Percentiles rank a stretch among this genome's conserved stretches.
Evolutionary conservation across 2,888 invertebrate species (phyloP).

Genomic region (Caenorhabditis zanzibari): DNA sequence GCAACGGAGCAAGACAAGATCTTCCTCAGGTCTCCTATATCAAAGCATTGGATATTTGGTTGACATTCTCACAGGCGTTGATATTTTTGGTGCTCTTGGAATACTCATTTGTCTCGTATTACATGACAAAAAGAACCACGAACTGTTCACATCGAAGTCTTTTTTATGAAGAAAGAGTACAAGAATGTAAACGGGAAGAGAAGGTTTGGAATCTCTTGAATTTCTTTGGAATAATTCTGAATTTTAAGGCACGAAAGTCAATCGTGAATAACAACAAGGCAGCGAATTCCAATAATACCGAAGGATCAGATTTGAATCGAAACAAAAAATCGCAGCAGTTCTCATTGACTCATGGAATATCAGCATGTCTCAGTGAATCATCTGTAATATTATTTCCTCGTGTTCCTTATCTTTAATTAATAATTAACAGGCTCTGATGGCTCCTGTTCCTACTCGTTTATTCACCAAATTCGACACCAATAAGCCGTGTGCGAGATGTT

Average conservation of each 20-base stretch:
- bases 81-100: constrained; percentile 83
- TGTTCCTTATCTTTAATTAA: not conserved
- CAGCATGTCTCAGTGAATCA: constrained; percentile 75
- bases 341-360: constrained; percentile 72
- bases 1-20: constrained; percentile 83
- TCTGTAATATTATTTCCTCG: constrained; percentile 68
- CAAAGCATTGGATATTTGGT: constrained; percentile 83
- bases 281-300: constrained; percentile 16
- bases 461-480: constrained; percentile 78
- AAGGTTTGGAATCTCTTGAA: constrained; percentile 17
- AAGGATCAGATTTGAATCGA: constrained; percentile 47
- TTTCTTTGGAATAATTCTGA: not conserved
- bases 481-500: constrained; percentile 79
- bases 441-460: constrained; percentile 74
- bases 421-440: constrained; percentile 75
- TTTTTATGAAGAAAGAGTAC: constrained; percentile 62
- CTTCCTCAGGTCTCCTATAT: constrained; percentile 83
- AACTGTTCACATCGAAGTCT: constrained; percentile 76
- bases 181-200: constrained; percentile 54
- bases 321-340: constrained; percentile 66
- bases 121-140: constrained; percentile 78
- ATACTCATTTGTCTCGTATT: constrained; percentile 83
- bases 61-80: constrained; percentile 81
- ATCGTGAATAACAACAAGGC: constrained; percentile 50
- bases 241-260: constrained; percentile 44